A percentile compares a stretch with the other conserved stretches of the same genome.
These are phyloP conservation scores for Poeciliopsis infans DNA, from an alignment of 2,797 vertebrate genomes.

Conservation along the genomic window DNA sequence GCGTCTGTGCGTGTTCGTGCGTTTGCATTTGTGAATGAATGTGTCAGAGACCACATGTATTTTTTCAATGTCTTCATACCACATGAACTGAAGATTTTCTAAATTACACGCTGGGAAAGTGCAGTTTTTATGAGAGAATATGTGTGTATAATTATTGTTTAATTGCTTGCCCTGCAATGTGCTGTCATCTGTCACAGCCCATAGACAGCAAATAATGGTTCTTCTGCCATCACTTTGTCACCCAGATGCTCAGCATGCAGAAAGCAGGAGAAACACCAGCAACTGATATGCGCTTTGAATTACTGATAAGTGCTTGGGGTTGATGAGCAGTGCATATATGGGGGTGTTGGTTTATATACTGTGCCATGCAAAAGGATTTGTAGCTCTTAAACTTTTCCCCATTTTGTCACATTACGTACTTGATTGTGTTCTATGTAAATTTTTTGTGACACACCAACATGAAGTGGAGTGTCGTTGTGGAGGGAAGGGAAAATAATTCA, in stretches of 20 bases:
- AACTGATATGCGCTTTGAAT: slow-evolving; percentile 83
- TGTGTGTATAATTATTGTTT: slow-evolving; percentile 81
- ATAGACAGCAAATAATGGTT: slow-evolving; percentile 85
- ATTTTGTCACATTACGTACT: not conserved
- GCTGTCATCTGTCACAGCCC: slow-evolving; percentile 86
- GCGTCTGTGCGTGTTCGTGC: not conserved
- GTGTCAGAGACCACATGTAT: not conserved
- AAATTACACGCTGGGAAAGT: slow-evolving; percentile 56
- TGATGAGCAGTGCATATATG: slow-evolving; percentile 67
- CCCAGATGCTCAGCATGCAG: slow-evolving; percentile 77
- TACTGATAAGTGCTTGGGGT: slow-evolving; percentile 79
- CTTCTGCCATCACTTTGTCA: slow-evolving; percentile 80
- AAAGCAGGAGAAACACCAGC: slow-evolving; percentile 79
- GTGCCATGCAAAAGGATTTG: not conserved
- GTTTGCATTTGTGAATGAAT: not conserved
- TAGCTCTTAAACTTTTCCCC: not conserved
- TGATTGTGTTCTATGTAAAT: not conserved
- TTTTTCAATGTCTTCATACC: slow-evolving; percentile 24
- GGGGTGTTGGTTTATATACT: slow-evolving; percentile 15
- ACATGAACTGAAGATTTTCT: slow-evolving; percentile 41
- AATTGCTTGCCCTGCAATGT: slow-evolving; percentile 84
- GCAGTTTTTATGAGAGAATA: slow-evolving; percentile 59
- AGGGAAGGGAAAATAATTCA: not conserved
- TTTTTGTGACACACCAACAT: not conserved
- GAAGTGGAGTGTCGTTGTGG: not conserved